These are phyloP conservation scores for Troglohyphantes excavatus DNA, from an alignment of 2,888 invertebrate species.

Conservation along the genomic window DNA sequence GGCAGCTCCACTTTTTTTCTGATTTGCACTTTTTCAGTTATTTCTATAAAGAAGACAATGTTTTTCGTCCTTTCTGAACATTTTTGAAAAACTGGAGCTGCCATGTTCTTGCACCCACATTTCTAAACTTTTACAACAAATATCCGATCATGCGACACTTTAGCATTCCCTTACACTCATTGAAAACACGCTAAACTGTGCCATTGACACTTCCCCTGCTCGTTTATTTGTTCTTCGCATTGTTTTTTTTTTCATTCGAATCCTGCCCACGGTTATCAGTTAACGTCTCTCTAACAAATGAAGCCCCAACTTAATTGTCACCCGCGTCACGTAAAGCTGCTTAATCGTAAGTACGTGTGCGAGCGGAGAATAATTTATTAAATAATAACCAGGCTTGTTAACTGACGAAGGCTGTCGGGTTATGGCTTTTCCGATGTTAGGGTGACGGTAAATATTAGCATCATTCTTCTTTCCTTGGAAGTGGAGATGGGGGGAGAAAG, in stretches of 20 bases:
- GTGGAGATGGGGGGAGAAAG: neutral
- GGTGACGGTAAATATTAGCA: constrained; percentile 23
- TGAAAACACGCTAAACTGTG: constrained; percentile 12
- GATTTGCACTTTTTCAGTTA: too few relatives aligned
- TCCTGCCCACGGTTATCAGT: neutral
- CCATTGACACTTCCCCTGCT: constrained; percentile 12
- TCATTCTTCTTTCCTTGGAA: neutral
- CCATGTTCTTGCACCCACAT: too few relatives aligned
- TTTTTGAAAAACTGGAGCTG: too few relatives aligned
- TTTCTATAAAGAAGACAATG: too few relatives aligned
- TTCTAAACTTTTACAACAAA: too few relatives aligned
- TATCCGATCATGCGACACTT: too few relatives aligned
- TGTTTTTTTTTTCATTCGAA: neutral
- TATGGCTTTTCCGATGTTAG: constrained; percentile 6
- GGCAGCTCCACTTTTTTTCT: too few relatives aligned
- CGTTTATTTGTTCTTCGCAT: neutral
- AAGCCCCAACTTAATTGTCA: neutral
- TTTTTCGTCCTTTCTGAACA: too few relatives aligned
- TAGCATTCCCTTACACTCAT: neutral
- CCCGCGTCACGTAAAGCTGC: neutral
- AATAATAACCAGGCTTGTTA: constrained; percentile 58
- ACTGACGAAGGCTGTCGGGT: constrained; percentile 25
- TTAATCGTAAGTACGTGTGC: constrained; percentile 33
- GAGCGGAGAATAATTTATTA: constrained; percentile 48
- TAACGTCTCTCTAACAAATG: constrained; percentile 7